Base-by-base conservation (phyloP, 2,113 vertebrate species). In the Sander lucioperca region DNA sequence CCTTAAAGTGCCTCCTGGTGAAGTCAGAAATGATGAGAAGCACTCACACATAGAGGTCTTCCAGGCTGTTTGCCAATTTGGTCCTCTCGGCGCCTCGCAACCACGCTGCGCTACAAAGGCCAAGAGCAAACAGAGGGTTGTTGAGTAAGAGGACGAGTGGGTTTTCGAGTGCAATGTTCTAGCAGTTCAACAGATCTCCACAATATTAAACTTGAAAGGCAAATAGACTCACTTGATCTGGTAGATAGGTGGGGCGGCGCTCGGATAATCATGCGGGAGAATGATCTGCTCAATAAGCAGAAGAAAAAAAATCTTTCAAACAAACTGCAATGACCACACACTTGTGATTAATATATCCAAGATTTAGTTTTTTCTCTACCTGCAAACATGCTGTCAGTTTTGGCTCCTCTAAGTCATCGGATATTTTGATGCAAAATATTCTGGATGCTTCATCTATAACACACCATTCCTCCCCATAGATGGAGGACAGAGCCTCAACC, bases 381-480 rank as follows among this genome's bases (percentile, higher is more conserved):
- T 99, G 98, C 74, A 99, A 90, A 89, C 96, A 97, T 45, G 97
- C 94, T 0, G 96, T 97, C 94, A 97, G 96, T 80, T 96, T 97
- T 13, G 95, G 95, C 7, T 94, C 86, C 66, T 96, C 95, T 72
- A 95, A 89, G 58, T 94, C 91, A 25, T 95, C 95, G 5, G 90
- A 96, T 87, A 99, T 96, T 92, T 96, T 96, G 93, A 99, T 98
- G 90, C 98, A 99, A 91, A 99, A 99, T 92, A 98, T 96, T 90
- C 96, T 97, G 63, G 96, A 95, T 16, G 94, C 94, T 90, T 98
- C 97, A 84, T 99, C 97, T 83, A 99, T 94, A 80, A 97, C 96
- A 92, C 97, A 98, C 98, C 98, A 99, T 15, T 99, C 97, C 21
- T 99, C 97, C 1, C 97, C 97, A 66, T 99, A 99, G 88, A 99